Percentiles rank a stretch among this genome's conserved stretches.
Evolutionary conservation across 2,113 vertebrate species (phyloP).

Genomic region (Amblyornis subalaris): DNA sequence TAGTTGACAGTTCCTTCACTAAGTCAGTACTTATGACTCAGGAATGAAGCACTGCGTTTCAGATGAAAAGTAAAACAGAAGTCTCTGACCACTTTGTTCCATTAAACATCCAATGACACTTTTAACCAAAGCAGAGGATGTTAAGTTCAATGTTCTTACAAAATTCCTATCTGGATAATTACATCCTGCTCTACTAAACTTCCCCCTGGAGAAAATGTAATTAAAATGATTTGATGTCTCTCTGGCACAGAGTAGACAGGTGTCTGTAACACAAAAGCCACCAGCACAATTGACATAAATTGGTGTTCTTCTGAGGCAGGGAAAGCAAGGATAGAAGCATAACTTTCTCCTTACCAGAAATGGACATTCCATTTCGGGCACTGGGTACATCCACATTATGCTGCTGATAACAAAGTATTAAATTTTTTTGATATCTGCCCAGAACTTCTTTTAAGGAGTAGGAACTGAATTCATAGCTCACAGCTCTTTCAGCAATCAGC

Average conservation of each 20-base stretch:
- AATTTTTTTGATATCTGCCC: rapidly evolving
- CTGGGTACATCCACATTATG: not conserved
- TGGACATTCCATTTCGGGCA: not conserved
- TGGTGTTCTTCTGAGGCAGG: not conserved
- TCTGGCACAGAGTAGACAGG: not conserved
- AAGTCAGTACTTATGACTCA: not conserved
- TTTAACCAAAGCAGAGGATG: conserved; percentile 2
- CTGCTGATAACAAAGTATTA: not conserved
- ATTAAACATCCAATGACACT: not conserved
- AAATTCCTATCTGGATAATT: conserved; percentile 44
- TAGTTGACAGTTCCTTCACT: not conserved
- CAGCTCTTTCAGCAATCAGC: not conserved
- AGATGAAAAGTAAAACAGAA: not conserved
- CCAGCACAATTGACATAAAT: not conserved
- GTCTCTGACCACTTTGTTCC: conserved; percentile 8
- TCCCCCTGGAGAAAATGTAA: conserved; percentile 40
- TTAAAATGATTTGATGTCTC: conserved; percentile 34
- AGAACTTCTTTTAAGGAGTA: not conserved
- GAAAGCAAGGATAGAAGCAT: not conserved
- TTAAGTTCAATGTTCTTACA: conserved; percentile 9
- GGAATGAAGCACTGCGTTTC: not conserved
- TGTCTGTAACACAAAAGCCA: conserved; percentile 37
- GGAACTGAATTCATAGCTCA: not conserved
- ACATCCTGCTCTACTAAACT: conserved; percentile 8
- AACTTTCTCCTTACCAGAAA: not conserved